Evolutionary conservation across 2,888 invertebrate genomes (phyloP), one percentile per base, ranked within the genome.

Genomic region (Callyntrura sp.): DNA sequence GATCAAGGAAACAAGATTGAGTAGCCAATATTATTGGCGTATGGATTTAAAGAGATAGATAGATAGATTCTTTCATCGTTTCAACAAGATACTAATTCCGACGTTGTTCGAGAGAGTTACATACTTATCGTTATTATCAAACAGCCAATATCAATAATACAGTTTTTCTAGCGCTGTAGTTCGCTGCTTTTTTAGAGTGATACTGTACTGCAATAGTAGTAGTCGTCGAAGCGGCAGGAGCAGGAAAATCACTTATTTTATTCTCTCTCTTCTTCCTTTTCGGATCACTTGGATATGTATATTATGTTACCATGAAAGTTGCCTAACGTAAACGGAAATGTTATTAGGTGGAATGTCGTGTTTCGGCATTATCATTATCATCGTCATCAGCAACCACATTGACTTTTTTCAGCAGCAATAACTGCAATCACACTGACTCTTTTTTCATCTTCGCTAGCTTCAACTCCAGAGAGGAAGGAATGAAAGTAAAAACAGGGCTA

Each of bases 1-100:
- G 91, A 91, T 91, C 89, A 90, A 90, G 90, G 87, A 81, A 85
- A 88, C 60, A 79, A 60, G 79, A 60, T 79, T 79, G 79, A 79
- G 60, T 60, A 45, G 79, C 87, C 81, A 87, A 87, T 87, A 87
- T 51, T 76, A 76, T 76, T 76, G 76, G 76, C 76, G 76, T 76
- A 76, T 76, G 51, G 76, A 51, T 76, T 76, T 76, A 25, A 20
- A 25, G 11, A 62, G 62, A 60, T 60, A 60, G 73, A 73, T 73
- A 73, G 73, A 76, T 76, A 51, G 76, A 55, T 76, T 76, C 48
- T 51, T 51, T 73, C 70, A 48, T 73, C 73, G 45, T 73, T 48
- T 43, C 17, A 76, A 35, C 45, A 84, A 48, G 51, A 79, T 79
- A 62, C 57, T 45, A 48, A 11, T 62, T 55, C 79, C 55, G 23